Evolutionary conservation across 2,888 invertebrate species (phyloP).

Genomic region (Dromius quadrimaculatus): DNA sequence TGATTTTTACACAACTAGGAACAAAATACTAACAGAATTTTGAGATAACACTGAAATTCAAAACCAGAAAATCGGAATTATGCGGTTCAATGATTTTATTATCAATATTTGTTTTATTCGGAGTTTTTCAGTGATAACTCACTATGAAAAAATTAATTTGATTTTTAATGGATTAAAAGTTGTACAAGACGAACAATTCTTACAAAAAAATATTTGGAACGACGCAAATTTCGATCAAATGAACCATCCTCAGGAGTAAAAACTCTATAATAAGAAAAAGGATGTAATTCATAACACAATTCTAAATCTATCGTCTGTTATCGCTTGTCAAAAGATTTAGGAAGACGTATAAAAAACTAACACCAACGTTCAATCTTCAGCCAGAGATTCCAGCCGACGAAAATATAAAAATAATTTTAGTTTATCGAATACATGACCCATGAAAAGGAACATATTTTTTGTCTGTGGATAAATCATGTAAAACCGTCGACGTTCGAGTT

Average conservation of each 20-base stretch:
- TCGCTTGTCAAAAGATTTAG: constrained; percentile 28
- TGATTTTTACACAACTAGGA: no score
- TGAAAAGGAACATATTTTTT: constrained; percentile 41
- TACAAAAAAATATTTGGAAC: no score
- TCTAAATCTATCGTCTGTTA: constrained; percentile 32
- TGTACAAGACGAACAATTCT: no score
- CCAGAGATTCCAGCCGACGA: constrained; percentile 3
- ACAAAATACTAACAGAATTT: constrained; percentile 5
- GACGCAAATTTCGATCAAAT: no score
- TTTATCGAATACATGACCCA: constrained; percentile 44
- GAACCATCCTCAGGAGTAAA: no score
- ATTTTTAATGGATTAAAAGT: no score
- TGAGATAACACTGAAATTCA: constrained; percentile 6
- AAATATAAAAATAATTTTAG: constrained; percentile 46
- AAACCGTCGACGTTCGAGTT: constrained; percentile 42
- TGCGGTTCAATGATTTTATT: constrained; percentile 33
- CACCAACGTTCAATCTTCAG: not conserved
- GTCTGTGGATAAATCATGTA: constrained; percentile 20
- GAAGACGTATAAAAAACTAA: constrained; percentile 33
- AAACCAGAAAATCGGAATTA: constrained; percentile 27
- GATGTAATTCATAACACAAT: no score
- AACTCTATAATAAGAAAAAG: no score
- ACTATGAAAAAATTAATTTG: no score
- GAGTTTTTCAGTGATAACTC: no score
- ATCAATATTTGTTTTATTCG: constrained; percentile 41